Percentiles rank a stretch among this genome's conserved stretches.
phyloP scores from a whole-genome alignment of 2,888 invertebrate genomes.

The Cactoblastis cactorum region DNA sequence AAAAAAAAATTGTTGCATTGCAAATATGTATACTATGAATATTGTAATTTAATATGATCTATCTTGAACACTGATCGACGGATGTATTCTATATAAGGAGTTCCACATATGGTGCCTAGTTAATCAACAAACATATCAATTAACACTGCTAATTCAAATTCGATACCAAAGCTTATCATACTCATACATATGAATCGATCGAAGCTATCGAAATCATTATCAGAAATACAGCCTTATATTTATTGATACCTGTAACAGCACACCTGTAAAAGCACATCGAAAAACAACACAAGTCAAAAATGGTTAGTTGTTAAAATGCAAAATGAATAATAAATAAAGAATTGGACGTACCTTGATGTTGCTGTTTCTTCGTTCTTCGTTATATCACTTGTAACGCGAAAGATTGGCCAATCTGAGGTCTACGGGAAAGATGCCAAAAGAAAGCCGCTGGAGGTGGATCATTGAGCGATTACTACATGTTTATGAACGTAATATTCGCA shows the following conservation, averaged over 20 bases:
- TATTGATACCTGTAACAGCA: conserved; percentile 71
- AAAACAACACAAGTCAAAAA: conserved; percentile 55
- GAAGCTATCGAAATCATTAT: background rate
- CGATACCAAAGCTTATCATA: background rate
- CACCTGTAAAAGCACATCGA: conserved; percentile 66
- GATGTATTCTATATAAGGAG: conserved; percentile 12
- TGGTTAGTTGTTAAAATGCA: conserved; percentile 47
- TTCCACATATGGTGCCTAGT: conserved; percentile 10
- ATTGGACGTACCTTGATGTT: conserved; percentile 58
- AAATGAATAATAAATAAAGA: conserved; percentile 34
- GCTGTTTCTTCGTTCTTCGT: conserved; percentile 37
- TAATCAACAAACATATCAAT: conserved; percentile 12
- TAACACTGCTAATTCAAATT: conserved; percentile 18
- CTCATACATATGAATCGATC: background rate
- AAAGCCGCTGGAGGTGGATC: conserved; percentile 59
- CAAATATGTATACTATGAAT: background rate
- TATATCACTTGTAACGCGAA: conserved; percentile 44
- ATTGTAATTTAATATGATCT: conserved; percentile 7
- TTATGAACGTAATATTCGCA: conserved; percentile 60
- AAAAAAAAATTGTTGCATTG: background rate
- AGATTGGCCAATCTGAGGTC: conserved; percentile 70
- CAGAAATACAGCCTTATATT: conserved; percentile 8
- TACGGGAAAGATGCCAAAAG: conserved; percentile 58
- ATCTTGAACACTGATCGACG: conserved; percentile 11
- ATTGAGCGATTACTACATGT: conserved; percentile 62